Percentiles rank a stretch among this genome's conserved stretches.
Evolutionary conservation across 2,797 vertebrate species (phyloP).

Genomic region (Acanthornis magna): DNA sequence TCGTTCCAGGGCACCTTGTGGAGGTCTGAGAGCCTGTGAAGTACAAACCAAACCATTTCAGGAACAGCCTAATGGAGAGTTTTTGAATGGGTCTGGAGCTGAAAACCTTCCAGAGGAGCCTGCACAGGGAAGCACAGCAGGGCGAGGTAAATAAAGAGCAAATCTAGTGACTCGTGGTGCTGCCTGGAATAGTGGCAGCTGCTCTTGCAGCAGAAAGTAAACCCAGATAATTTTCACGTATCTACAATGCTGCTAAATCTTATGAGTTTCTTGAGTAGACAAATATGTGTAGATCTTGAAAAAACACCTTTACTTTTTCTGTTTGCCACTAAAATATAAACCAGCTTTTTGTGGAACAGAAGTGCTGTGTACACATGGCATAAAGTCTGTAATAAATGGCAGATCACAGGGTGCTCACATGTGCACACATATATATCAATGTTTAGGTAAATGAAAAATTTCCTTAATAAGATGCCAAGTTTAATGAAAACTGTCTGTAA

Average conservation of each 20-base stretch:
- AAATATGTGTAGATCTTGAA: neutral
- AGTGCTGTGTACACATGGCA: neutral
- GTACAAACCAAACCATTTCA: conserved; percentile 59
- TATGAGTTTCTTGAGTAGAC: neutral
- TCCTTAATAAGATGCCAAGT: neutral
- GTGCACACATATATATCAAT: neutral
- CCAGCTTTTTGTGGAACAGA: neutral
- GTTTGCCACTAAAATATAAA: neutral
- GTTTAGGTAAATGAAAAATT: neutral
- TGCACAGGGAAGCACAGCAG: neutral
- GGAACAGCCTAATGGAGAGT: conserved; percentile 61
- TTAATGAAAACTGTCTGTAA: neutral
- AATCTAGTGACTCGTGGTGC: neutral
- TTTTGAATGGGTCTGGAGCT: conserved; percentile 65
- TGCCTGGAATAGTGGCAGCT: neutral
- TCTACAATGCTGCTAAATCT: neutral
- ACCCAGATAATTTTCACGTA: neutral
- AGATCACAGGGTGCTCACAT: neutral
- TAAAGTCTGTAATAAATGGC: neutral
- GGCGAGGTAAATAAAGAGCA: conserved; percentile 52
- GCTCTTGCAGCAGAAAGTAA: conserved; percentile 13
- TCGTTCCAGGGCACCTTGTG: conserved; percentile 64
- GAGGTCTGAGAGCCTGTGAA: conserved; percentile 68
- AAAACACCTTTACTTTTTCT: neutral
- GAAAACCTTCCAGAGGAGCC: neutral